Conservation (phyloP, 1,140 invertebrate genomes). For the Atopsyche davidsoni region DNA sequence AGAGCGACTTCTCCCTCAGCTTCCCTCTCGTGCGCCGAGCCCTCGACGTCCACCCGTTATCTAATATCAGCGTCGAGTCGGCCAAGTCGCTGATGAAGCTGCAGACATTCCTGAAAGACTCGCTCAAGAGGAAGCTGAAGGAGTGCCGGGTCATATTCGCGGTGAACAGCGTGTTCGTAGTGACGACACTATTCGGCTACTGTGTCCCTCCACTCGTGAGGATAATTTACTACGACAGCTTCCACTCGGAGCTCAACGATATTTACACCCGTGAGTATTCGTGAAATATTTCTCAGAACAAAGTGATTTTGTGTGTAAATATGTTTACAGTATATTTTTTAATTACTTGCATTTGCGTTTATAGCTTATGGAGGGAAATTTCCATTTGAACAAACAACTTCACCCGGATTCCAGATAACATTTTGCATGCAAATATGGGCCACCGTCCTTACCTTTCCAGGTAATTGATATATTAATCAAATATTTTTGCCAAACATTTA, state of each 20-base stretch:
- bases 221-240: conserved; percentile 7
- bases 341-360: no score
- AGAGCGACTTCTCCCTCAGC: conserved; percentile 4
- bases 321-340: no score
- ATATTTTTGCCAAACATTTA: no score
- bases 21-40: not conserved
- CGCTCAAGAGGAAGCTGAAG: conserved; percentile 9
- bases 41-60: not conserved
- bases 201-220: conserved; percentile 6
- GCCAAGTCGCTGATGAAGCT: conserved; percentile 2
- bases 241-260: not conserved
- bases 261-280: conserved; percentile 5
- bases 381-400: conserved; percentile 11
- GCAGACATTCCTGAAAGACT: not conserved
- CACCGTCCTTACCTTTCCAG: conserved; percentile 11
- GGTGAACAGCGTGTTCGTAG: conserved; percentile 3
- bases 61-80: not conserved
- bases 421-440: conserved; percentile 10
- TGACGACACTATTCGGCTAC: conserved; percentile 13
- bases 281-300: not conserved
- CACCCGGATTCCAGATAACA: conserved; percentile 9
- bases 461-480: conserved; percentile 2
- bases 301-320: no score
- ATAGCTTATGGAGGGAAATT: conserved; percentile 8
- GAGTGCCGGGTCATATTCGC: conserved; percentile 10